Conservation (phyloP, 2,888 invertebrate genomes). For the Graphium colonna region DNA sequence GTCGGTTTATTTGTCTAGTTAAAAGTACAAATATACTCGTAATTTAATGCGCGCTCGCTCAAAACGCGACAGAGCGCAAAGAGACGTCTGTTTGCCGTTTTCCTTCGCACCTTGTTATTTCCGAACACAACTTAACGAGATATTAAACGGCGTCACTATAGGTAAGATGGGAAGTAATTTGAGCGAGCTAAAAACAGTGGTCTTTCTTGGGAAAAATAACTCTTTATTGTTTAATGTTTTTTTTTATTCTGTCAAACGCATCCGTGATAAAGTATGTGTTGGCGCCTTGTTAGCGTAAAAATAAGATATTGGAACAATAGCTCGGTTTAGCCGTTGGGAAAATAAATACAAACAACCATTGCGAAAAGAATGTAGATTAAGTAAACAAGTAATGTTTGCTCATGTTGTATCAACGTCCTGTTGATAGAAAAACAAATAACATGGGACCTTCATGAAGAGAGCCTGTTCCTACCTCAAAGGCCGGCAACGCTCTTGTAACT, state of each 20-base stretch:
- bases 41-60: slow-evolving; percentile 42
- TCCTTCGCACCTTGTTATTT: slow-evolving; percentile 50
- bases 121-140: slow-evolving; percentile 39
- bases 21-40: slow-evolving; percentile 54
- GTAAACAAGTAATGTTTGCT: no score
- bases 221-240: slow-evolving; percentile 35
- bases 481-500: no score
- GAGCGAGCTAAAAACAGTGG: slow-evolving; percentile 31
- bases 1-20: slow-evolving; percentile 43
- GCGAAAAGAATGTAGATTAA: no score
- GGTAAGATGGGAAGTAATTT: slow-evolving; percentile 38
- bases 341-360: no score
- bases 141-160: slow-evolving; percentile 37
- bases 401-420: no score
- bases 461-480: no score
- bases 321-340: slow-evolving; percentile 2
- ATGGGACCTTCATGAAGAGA: no score
- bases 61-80: slow-evolving; percentile 41
- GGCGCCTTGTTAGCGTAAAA: slow-evolving; percentile 17
- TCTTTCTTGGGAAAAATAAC: slow-evolving; percentile 35
- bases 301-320: slow-evolving; percentile 34
- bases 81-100: slow-evolving; percentile 47
- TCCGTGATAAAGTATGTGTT: slow-evolving; percentile 26
- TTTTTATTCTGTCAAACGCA: slow-evolving; percentile 26
- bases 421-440: no score